These are phyloP conservation scores for Nibea coibor DNA, from an alignment of 2,113 vertebrate genomes.

Conservation along the genomic window DNA sequence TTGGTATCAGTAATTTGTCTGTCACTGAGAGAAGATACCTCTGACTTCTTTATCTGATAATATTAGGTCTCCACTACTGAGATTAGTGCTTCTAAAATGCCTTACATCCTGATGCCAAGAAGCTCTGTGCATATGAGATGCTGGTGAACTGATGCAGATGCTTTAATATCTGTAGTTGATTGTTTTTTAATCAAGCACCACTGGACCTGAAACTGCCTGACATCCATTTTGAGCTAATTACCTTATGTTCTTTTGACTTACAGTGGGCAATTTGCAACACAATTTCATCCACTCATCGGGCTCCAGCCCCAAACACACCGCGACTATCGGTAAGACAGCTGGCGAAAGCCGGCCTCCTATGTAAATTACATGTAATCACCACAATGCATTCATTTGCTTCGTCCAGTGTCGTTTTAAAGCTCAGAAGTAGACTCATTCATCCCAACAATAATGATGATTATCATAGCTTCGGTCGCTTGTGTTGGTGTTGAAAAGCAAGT, in stretches of 20 bases:
- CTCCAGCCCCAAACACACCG: conserved; percentile 89
- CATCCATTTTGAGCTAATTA: conserved; percentile 66
- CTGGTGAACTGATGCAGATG: conserved; percentile 13
- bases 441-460: conserved; percentile 66
- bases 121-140: conserved; percentile 1
- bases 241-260: conserved; percentile 74
- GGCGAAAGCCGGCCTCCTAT: conserved; percentile 46
- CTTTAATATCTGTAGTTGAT: not conserved
- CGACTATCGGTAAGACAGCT: conserved; percentile 87
- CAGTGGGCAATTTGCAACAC: conserved; percentile 92
- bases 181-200: conserved; percentile 26
- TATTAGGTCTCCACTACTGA: conserved; percentile 3
- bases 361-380: conserved; percentile 58
- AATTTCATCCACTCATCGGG: conserved; percentile 90
- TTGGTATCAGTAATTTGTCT: not conserved
- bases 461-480: conserved; percentile 51
- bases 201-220: conserved; percentile 40
- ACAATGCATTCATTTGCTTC: conserved; percentile 61
- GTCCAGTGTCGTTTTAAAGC: conserved; percentile 62
- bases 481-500: conserved; percentile 45
- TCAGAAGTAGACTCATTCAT: conserved; percentile 58
- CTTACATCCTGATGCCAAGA: not conserved
- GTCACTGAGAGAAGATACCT: not conserved
- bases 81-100: conserved; percentile 13
- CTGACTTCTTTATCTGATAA: not conserved